Base-by-base conservation (phyloP, 2,888 invertebrate genomes). In the Miltochrista miniata region DNA sequence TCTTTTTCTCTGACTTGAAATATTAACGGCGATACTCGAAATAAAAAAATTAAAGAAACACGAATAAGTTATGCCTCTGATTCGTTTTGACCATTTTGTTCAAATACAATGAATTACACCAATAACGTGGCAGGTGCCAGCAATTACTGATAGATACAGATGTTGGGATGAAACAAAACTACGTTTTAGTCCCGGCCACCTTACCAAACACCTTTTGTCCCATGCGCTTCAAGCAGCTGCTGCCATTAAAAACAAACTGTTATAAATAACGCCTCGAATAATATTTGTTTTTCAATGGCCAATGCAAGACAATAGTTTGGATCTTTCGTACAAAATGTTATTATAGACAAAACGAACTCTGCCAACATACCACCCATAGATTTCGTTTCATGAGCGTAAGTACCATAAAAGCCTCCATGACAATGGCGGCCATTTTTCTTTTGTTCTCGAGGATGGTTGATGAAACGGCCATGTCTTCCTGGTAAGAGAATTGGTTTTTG, bases 181-280 rank as follows among this genome's bases (percentile, higher is more conserved):
- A 43, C 46, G 43, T 55, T 54, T 59, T 59, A 66, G 42, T 38
- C 50, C 51, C 53, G 51, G 54, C 64, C 70, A 71, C 73, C 70
- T 72, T 68, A 64, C 72, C 44, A 43, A 39, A 34, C 47, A 48
- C 40, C 56, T 58, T 48, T 61, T 57, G 72, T 71, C 72, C 75
- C 76, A 77, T 73, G 63, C 50, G 48, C 57, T 58, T 54, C 40
- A 41, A 50, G 70, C 89, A 90, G 80, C 87, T 89, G 89, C 81
- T 71, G 51, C 75, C 70, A 74, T 79, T 79, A 68, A 66, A 64
- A 74, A 65, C 68, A 68, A 78, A 78, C 81, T 81, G 85, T 84
- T 83, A 79, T 84, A 82, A 85, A 85, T 76, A 82, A 86, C 81
- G 78, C 78, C 61, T 73, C 64, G 63, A 66, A 70, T 77, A 78